phyloP scores from a whole-genome alignment of 1,140 invertebrate species.

The Rhagoletis pomonella region DNA sequence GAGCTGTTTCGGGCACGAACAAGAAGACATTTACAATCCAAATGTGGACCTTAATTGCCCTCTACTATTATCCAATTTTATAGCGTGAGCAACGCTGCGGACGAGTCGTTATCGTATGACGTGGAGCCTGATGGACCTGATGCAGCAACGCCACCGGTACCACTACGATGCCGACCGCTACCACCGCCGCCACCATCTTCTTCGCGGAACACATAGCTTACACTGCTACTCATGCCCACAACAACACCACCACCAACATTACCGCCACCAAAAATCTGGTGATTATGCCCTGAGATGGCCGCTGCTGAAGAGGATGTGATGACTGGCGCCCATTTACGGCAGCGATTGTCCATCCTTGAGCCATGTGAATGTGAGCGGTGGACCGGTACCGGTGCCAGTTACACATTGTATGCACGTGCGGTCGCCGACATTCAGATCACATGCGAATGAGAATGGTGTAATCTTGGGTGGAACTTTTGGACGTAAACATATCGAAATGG shows the following conservation, averaged over 20 bases:
- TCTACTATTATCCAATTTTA: slow-evolving; percentile 65
- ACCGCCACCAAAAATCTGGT: slow-evolving; percentile 9
- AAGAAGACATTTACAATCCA: too few species aligned
- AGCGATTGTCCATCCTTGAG: slow-evolving; percentile 79
- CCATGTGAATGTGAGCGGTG: slow-evolving; percentile 82
- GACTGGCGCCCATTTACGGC: slow-evolving; percentile 58
- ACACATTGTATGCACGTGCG: slow-evolving; percentile 82
- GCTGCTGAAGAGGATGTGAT: slow-evolving; percentile 58
- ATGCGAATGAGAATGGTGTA: slow-evolving; percentile 80
- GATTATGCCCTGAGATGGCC: slow-evolving; percentile 37
- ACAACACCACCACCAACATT: slow-evolving; percentile 60
- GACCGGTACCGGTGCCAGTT: slow-evolving; percentile 80
- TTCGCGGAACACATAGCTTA: not conserved
- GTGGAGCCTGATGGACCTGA: slow-evolving; percentile 57
- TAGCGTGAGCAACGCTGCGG: slow-evolving; percentile 15
- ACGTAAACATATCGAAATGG: slow-evolving; percentile 39
- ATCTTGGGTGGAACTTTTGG: slow-evolving; percentile 81
- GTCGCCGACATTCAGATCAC: slow-evolving; percentile 81
- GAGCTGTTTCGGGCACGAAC: too few species aligned
- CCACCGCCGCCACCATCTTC: slow-evolving; percentile 59
- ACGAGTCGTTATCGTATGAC: slow-evolving; percentile 54
- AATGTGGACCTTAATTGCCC: slow-evolving; percentile 20
- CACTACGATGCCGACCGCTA: slow-evolving; percentile 65
- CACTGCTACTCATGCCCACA: slow-evolving; percentile 29
- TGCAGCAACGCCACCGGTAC: slow-evolving; percentile 66